Evolutionary conservation across 2,113 vertebrate species (phyloP).

Genomic region (Malaclemys terrapin): DNA sequence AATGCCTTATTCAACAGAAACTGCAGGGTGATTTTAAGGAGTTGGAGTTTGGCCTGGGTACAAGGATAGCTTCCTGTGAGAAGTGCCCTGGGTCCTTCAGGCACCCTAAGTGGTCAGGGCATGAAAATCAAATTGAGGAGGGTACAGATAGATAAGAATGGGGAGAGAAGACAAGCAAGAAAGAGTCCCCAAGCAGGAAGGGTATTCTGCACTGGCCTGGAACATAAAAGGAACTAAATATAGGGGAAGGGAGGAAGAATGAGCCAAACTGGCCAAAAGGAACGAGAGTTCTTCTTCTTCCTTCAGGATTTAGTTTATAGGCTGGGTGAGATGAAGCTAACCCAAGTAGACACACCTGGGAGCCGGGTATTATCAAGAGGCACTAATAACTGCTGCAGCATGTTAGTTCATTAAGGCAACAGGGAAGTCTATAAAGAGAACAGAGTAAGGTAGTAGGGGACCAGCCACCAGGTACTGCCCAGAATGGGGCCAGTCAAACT

Average conservation of each 20-base stretch:
- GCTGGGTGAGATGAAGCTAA: background rate
- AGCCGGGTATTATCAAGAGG: background rate
- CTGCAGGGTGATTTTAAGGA: constrained; percentile 59
- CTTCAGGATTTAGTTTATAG: background rate
- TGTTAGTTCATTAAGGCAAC: background rate
- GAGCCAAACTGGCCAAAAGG: too few species aligned
- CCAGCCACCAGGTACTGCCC: background rate
- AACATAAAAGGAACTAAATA: too few species aligned
- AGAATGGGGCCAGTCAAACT: background rate
- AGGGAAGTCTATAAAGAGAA: too few species aligned
- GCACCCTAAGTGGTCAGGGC: too few species aligned
- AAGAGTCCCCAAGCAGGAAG: too few species aligned
- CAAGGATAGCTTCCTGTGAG: background rate
- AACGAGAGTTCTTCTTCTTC: background rate
- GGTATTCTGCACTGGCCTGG: background rate
- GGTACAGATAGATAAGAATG: too few species aligned
- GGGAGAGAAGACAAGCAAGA: too few species aligned
- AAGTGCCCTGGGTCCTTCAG: background rate
- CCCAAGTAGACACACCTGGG: background rate
- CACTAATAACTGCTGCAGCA: background rate
- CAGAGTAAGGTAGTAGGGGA: background rate
- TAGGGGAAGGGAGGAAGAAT: too few species aligned
- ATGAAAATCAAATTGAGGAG: background rate
- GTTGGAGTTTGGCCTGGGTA: background rate
- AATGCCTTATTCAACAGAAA: constrained; percentile 19